Base-by-base conservation (phyloP, 1,140 invertebrate species). In the Drosophila malerkotliana region DNA sequence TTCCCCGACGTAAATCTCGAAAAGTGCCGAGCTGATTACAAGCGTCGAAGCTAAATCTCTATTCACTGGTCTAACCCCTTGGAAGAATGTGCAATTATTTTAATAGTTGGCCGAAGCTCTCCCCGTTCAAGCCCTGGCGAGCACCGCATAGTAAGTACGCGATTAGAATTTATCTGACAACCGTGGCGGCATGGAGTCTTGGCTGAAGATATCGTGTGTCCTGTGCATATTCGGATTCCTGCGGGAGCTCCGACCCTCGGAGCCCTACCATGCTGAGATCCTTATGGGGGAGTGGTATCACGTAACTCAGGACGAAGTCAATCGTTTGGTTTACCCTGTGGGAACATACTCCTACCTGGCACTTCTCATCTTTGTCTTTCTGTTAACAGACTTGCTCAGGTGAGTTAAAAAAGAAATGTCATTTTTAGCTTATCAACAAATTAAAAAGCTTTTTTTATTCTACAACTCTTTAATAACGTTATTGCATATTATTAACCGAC, bases 161-260 rank as follows among this genome's bases (percentile, higher is more conserved):
- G 77, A 72, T 88, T 82, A 88, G 69, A 87, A 55, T 52, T 60
- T 57, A 34, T 15, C 39, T 41, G 44, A 24, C 56, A 57, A 34
- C 57, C 79, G 63, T 18, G 39, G 41, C 18, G 77, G 52, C 28
- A 55, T 62, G 54, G 66, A 61, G 92, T 90, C 92, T 68, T 96
- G 95, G 95, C 74, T 93, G 21, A 93, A 92, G 72, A 94, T 95
- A 51, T 95, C 95, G 2, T 79, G 94, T 4, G 81, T 96, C 34
- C 91, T 97, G 1, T 96, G 96, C 72, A 78, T 94, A 32, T 97
- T 96, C 92, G 96, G 96, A n/a, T 94, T 96, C 83, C 92, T 97
- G 9, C 96, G 97, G 83, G 96, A 97, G 85, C 93, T 97, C 51
- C 92, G 96, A 12, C 96, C 96, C 1, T 96, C 95, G 2, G 96